phyloP scores from a whole-genome alignment of 2,888 invertebrate genomes.

The Dioctria rufipes region DNA sequence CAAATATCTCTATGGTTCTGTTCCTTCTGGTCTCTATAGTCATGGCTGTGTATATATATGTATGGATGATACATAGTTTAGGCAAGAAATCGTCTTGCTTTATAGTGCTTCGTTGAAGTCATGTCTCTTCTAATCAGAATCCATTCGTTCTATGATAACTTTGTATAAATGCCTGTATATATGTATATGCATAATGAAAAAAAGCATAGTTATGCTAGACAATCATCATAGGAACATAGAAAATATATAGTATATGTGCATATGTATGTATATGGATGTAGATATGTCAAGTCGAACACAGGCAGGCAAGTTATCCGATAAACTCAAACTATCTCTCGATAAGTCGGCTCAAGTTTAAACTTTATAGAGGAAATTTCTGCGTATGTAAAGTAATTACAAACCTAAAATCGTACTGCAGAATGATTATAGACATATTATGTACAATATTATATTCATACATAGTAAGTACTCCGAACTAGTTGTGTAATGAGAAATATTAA shows the following conservation, averaged over 20 bases:
- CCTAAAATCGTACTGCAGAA: constrained; percentile 15
- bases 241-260: neutral
- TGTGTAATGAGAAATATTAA: constrained; percentile 39
- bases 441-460: no score
- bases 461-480: no score
- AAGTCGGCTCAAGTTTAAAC: constrained; percentile 38
- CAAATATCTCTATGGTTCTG: constrained; percentile 17
- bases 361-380: neutral
- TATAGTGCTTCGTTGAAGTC: neutral
- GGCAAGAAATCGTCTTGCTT: no score
- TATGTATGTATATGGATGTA: no score
- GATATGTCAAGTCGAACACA: constrained; percentile 19
- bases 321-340: constrained; percentile 33
- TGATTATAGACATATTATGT: neutral
- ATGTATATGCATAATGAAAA: no score
- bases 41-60: neutral
- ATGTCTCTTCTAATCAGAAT: neutral
- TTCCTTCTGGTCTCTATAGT: neutral
- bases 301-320: constrained; percentile 29
- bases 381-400: constrained; percentile 28
- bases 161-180: no score
- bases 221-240: constrained; percentile 5
- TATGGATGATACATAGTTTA: no score
- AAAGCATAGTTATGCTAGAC: neutral
- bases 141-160: neutral